A percentile compares a stretch with the other conserved stretches of the same genome.
phyloP scores from a whole-genome alignment of 2,113 vertebrate species.

The Muscicapa adusta region DNA sequence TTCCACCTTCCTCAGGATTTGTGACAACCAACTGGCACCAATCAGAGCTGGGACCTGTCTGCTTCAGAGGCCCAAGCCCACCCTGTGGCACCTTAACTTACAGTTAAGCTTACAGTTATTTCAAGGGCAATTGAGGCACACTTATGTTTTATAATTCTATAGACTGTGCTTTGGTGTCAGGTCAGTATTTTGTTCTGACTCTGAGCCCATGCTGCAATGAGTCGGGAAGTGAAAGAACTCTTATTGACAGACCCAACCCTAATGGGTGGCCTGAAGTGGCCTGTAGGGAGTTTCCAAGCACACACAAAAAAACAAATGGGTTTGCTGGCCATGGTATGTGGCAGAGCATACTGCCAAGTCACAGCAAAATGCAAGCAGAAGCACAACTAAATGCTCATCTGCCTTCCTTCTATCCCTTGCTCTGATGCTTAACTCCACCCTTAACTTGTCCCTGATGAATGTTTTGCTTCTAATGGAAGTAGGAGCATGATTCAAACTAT shows the following conservation, averaged over 20 bases:
- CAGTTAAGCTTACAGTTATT: neutral
- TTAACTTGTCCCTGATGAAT: neutral
- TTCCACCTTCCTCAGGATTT: neutral
- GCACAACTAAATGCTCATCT: neutral
- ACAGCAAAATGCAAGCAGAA: neutral
- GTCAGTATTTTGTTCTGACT: neutral
- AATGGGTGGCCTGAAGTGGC: neutral
- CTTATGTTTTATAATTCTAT: neutral
- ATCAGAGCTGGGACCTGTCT: neutral
- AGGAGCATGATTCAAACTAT: neutral
- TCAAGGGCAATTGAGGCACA: neutral
- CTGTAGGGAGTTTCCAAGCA: neutral
- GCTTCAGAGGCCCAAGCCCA: neutral
- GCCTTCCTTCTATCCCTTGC: neutral
- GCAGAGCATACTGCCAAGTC: neutral
- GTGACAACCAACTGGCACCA: neutral
- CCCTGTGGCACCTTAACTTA: neutral
- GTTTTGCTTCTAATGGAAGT: neutral
- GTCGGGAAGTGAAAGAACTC: neutral
- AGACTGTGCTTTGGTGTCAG: neutral
- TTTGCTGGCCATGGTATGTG: accelerated
- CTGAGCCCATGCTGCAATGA: accelerated
- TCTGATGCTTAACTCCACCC: neutral
- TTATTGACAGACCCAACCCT: neutral
- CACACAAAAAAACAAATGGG: accelerated